Percentiles rank a stretch among this genome's conserved stretches.
These are phyloP conservation scores for Unio delphinus DNA, from an alignment of 2,888 invertebrate genomes.

Conservation along the genomic window DNA sequence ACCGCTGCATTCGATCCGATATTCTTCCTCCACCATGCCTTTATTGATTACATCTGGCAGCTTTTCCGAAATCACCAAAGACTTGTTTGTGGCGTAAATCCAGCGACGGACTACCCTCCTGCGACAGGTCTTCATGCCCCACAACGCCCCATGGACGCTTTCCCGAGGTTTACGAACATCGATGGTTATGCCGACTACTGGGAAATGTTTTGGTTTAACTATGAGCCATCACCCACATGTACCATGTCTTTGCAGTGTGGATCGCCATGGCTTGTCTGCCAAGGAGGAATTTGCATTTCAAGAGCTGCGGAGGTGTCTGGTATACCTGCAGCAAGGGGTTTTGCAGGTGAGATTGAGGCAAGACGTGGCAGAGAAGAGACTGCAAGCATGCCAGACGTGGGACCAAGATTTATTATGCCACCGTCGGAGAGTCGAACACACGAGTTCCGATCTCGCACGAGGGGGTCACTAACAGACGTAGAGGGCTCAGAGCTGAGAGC, in stretches of 20 bases:
- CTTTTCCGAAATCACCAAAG: constrained; percentile 31
- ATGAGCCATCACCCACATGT: constrained; percentile 20
- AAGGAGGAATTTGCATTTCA: no score
- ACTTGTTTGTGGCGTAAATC: constrained; percentile 16
- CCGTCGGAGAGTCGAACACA: no score
- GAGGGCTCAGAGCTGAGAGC: no score
- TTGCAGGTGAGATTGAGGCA: no score
- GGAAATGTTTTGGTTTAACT: constrained; percentile 19
- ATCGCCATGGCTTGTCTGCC: no score
- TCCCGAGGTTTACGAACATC: constrained; percentile 17
- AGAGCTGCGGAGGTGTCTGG: no score
- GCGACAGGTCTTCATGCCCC: constrained; percentile 1
- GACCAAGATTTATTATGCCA: no score
- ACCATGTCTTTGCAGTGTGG: constrained; percentile 1
- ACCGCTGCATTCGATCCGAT: constrained; percentile 45
- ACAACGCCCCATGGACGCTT: constrained; percentile 13
- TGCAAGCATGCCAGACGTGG: no score
- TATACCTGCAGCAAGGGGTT: no score
- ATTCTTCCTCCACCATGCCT: constrained; percentile 54
- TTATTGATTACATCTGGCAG: constrained; percentile 51
- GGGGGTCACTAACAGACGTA: no score
- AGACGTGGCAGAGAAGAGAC: no score
- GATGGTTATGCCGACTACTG: constrained; percentile 18
- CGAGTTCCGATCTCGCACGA: no score
- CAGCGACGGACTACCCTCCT: constrained; percentile 19